Percentiles rank a stretch among this genome's conserved stretches.
phyloP scores from a whole-genome alignment of 2,888 invertebrate genomes.

The Platynereis dumerilii region DNA sequence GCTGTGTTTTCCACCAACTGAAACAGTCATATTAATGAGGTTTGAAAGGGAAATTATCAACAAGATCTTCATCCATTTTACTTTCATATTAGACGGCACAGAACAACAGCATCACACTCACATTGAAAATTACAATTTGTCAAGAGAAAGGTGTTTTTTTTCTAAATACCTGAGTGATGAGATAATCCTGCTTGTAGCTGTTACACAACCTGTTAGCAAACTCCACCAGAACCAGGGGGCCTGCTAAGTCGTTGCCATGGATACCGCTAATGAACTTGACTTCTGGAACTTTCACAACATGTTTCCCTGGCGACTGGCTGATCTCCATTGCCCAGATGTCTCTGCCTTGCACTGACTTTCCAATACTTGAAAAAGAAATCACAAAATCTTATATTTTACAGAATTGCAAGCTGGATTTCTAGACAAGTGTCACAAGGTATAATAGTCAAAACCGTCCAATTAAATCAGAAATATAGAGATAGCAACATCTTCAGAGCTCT shows the following conservation, averaged over 20 bases:
- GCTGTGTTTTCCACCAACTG: constrained; percentile 50
- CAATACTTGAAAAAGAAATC: constrained; percentile 66
- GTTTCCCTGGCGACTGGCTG: constrained; percentile 14
- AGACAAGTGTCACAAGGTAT: too few relatives aligned
- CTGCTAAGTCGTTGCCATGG: constrained; percentile 61
- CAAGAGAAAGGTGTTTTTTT: background rate
- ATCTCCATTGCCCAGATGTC: constrained; percentile 86
- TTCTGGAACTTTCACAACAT: constrained; percentile 39
- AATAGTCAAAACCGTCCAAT: too few relatives aligned
- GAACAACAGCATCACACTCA: too few relatives aligned
- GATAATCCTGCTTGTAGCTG: constrained; percentile 50
- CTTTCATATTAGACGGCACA: too few relatives aligned
- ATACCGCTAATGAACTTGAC: constrained; percentile 55
- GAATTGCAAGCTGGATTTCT: too few relatives aligned
- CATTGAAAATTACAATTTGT: background rate
- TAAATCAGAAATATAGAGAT: too few relatives aligned
- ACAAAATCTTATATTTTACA: too few relatives aligned
- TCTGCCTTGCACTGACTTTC: constrained; percentile 83
- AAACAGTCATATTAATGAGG: constrained; percentile 15
- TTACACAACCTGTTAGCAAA: constrained; percentile 50
- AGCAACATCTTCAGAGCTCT: too few relatives aligned
- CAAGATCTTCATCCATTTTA: too few relatives aligned
- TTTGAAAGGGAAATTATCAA: too few relatives aligned
- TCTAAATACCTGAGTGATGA: constrained; percentile 45
- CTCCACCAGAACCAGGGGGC: constrained; percentile 58